Evolutionary conservation across 2,113 vertebrate species (phyloP).

Genomic region (Naja naja): DNA sequence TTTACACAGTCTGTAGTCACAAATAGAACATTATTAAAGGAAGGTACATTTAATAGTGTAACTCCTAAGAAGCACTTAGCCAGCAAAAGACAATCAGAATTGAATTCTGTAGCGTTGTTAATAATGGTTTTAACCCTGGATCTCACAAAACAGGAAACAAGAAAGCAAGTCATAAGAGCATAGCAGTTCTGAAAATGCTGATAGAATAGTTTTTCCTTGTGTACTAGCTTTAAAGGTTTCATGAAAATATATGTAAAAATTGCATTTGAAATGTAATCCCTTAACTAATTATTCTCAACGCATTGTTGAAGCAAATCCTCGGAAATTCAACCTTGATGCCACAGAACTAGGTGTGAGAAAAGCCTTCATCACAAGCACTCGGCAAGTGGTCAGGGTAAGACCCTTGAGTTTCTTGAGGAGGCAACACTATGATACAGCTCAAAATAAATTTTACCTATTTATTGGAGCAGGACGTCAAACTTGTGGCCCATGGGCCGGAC

Average conservation of each 20-base stretch:
- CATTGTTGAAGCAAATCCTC: slow-evolving; percentile 96
- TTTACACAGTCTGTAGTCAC: neutral
- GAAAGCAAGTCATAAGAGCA: neutral
- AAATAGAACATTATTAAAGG: neutral
- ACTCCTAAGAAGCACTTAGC: neutral
- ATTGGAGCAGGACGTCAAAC: neutral
- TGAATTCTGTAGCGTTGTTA: neutral
- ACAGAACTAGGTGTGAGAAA: slow-evolving; percentile 88
- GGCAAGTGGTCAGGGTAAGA: slow-evolving; percentile 88
- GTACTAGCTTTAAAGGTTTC: neutral
- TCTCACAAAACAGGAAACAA: neutral
- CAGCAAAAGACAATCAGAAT: neutral
- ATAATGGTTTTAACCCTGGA: neutral
- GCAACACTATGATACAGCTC: fast-evolving
- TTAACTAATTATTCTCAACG: slow-evolving; percentile 73
- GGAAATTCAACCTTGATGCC: slow-evolving; percentile 93
- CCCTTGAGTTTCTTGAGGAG: fast-evolving
- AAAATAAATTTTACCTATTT: neutral
- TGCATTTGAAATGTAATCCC: neutral
- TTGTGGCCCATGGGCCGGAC: too few species aligned
- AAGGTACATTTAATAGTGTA: neutral
- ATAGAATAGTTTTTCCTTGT: neutral
- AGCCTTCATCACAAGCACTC: slow-evolving; percentile 89
- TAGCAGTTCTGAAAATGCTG: neutral
- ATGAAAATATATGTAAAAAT: neutral